Evolutionary conservation across 2,888 invertebrate species (phyloP), one percentile per base, ranked within the genome.

Genomic region (Trichopoda pennipes): DNA sequence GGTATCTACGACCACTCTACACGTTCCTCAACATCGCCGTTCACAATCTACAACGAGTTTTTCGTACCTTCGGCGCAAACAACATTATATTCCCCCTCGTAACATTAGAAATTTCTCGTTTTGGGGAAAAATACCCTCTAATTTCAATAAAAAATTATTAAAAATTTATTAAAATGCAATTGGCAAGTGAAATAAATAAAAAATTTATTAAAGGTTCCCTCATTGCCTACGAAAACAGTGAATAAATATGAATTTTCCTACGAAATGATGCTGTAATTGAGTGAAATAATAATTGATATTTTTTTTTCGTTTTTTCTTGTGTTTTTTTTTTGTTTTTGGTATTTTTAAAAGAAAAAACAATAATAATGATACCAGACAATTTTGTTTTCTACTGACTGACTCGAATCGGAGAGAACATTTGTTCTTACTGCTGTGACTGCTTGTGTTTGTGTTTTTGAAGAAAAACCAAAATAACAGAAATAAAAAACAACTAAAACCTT

Each of bases 31-130:
- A 82, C 82, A 82, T 82, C 82, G 72, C 61, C 82, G 75, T 82
- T 79, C 75, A 82, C 74, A 79, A 79, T 86, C 89, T 86, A 89
- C 88, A 88, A 89, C 89, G 87, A 88, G 89, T 88, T 88, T 88
- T 88, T 88, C 89, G 88, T 89, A 86, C 87, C 89, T 87, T 86
- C 87, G 85, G 87, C 86, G 85, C 86, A 87, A 85, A 81, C 84
- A 83, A 85, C 83, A 79, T 79, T 82, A 84, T 83, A 85, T 80
- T 85, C 79, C 84, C 84, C 85, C 73, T 79, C 83, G 81, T 83
- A 79, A 77, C 61, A 81, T 84, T 84, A 81, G 80, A 84, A 84
- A 84, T 81, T 84, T 83, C 83, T 84, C 61, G 80, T 82, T 79
- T 80, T 56, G 64, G 56, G 63, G 19, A 32, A 79, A 64, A 63